Evolutionary conservation across 2,888 invertebrate genomes (phyloP).

Genomic region (Drymonia ruficornis): DNA sequence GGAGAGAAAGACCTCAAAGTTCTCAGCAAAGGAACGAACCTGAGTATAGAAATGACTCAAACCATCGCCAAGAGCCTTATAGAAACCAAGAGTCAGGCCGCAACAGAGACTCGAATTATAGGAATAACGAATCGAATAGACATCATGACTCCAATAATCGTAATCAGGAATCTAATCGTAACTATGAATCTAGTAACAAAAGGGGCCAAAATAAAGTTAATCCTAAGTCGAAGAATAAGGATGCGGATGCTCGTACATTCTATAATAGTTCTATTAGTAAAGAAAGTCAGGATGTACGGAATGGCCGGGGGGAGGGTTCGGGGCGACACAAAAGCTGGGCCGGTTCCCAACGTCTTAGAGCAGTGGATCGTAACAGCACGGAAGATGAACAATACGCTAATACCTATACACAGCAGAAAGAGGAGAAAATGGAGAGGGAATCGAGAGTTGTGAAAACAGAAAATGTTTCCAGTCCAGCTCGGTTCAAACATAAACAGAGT

Average conservation of each 20-base stretch:
- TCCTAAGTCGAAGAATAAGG: constrained; percentile 64
- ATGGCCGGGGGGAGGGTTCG: constrained; percentile 60
- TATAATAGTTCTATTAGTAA: constrained; percentile 72
- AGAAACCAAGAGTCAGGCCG: constrained; percentile 43
- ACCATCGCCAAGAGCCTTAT: constrained; percentile 44
- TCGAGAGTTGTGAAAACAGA: constrained; percentile 38
- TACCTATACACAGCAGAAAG: constrained; percentile 58
- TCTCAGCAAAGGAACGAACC: constrained; percentile 45
- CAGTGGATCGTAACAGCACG: constrained; percentile 55
- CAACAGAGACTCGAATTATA: constrained; percentile 5
- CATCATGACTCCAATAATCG: constrained; percentile 29
- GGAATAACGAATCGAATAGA: constrained; percentile 26
- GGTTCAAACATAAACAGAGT: constrained; percentile 51
- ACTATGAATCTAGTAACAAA: constrained; percentile 38
- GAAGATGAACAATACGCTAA: constrained; percentile 78
- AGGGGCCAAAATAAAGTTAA: constrained; percentile 61
- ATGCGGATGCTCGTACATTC: constrained; percentile 67
- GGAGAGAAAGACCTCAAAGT: constrained; percentile 66
- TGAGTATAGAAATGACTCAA: constrained; percentile 32
- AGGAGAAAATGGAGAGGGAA: constrained; percentile 51
- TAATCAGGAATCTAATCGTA: constrained; percentile 23
- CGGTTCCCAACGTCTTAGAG: constrained; percentile 64
- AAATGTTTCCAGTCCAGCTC: constrained; percentile 56
- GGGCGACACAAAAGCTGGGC: constrained; percentile 60
- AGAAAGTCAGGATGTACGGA: constrained; percentile 65